Base-by-base conservation (phyloP, 2,113 vertebrate genomes). In the Cyphomyrus plagiostoma region DNA sequence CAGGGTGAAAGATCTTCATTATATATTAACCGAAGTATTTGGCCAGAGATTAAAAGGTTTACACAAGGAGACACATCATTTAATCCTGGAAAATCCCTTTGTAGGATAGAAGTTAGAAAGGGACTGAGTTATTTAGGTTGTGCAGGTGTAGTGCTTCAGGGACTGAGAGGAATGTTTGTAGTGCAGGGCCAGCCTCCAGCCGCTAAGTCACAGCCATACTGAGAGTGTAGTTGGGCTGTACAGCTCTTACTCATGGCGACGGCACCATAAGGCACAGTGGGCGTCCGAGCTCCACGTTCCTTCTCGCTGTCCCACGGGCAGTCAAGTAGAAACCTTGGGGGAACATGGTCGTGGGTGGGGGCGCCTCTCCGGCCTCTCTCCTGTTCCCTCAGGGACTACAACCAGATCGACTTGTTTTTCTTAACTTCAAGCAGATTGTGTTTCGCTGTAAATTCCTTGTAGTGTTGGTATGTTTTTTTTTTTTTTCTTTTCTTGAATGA, bases 401-500 rank as follows among this genome's bases (percentile, higher is more conserved):
- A 95, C 95, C 93, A 94, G 94, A 92, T 89, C 26, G 85, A 91
- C 93, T 93, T 93, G 94, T 95, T 94, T 93, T 89, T 5, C 90
- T 90, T 70, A 26, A 46, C 21, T 52, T 30, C 46, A 50, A 88
- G 62, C 5, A 56, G 87, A 30, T 52, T 58, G 26, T 87, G 52
- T 62, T 88, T 42, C 87, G 19, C 39, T 42, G 21, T 39, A 45
- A 45, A 66, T 58, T 66, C 52, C 39, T 62, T 86, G 85, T 21
- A 39, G 19, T 58, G 15, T 66, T 88, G 23, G 48, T 56, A 13
- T 26, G 46, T 86, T 84, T 85, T 46, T n/a, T 10, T 1, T 1
- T n/a, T 77, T 45, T 23, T 85, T n/a, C 21, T 10, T 48, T 10
- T 19, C 74, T 42, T n/a, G 13, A 42, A 80, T 80, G 30, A 80